Conservation (phyloP, 2,113 vertebrate genomes). For the Gymnocephalus cernua region DNA sequence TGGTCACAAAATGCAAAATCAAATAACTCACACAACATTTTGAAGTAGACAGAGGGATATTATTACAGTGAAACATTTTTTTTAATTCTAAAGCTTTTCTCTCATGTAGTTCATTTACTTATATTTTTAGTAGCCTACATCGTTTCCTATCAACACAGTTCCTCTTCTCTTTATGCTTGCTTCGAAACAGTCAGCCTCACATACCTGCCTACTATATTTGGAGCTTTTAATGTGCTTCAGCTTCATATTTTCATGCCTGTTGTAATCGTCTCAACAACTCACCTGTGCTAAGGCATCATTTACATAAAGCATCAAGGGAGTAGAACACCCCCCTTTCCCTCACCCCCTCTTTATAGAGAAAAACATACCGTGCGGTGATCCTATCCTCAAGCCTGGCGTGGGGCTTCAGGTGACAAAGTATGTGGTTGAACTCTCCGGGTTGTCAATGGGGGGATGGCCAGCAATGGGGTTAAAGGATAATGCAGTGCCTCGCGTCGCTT, state of each 20-base stretch:
- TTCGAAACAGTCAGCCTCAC: not conserved
- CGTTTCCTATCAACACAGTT: conserved; percentile 4
- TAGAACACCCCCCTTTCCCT: not conserved
- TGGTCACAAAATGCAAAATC: conserved; percentile 7
- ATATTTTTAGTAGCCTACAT: not conserved
- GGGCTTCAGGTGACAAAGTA: conserved; percentile 81
- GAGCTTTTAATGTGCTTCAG: conserved; percentile 16
- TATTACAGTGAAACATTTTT: not conserved
- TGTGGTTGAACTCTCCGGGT: conserved; percentile 80
- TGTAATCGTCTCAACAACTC: conserved; percentile 57
- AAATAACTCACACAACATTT: not conserved
- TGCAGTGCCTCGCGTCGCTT: conserved; percentile 84
- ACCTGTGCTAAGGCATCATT: conserved; percentile 74
- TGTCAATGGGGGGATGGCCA: conserved; percentile 82
- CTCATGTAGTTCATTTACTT: conserved; percentile 1
- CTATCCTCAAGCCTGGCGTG: conserved; percentile 53
- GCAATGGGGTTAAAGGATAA: conserved; percentile 86
- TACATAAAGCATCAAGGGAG: conserved; percentile 68
- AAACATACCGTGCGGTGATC: conserved; percentile 46
- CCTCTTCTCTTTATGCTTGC: not conserved
- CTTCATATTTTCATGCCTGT: conserved; percentile 29
- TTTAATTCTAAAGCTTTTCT: not conserved
- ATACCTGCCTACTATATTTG: conserved; percentile 4
- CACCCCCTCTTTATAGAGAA: conserved; percentile 6
- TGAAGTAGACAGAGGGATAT: not conserved